Evolutionary conservation across 2,888 invertebrate species (phyloP).

Genomic region (Priocnemis perturbator): DNA sequence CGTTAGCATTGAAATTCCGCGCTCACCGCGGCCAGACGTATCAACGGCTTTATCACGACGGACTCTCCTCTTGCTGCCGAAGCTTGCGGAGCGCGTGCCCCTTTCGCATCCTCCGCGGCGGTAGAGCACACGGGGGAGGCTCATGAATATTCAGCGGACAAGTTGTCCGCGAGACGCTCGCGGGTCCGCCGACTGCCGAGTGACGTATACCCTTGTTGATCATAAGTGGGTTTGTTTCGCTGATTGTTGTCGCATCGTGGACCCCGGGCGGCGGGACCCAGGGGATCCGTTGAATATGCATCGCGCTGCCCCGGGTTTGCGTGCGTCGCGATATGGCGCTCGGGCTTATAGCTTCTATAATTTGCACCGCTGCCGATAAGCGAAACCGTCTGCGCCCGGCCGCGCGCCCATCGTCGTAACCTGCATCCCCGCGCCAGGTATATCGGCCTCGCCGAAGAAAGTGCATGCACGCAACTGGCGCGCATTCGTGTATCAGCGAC

Average conservation of each 20-base stretch:
- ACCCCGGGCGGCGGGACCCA: constrained; percentile 49
- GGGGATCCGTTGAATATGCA: constrained; percentile 69
- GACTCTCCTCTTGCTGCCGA: background rate
- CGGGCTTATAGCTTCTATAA: constrained; percentile 60
- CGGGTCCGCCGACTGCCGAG: constrained; percentile 52
- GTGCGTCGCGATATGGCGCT: constrained; percentile 47
- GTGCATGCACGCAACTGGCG: background rate
- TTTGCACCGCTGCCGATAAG: constrained; percentile 63
- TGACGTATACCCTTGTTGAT: constrained; percentile 71
- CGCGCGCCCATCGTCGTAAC: background rate
- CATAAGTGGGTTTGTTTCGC: constrained; percentile 72
- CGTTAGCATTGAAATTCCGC: background rate
- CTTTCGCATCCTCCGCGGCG: constrained; percentile 22
- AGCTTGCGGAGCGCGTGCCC: background rate
- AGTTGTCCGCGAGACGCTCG: constrained; percentile 64
- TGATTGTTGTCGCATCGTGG: constrained; percentile 70
- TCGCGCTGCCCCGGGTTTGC: constrained; percentile 42
- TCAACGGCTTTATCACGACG: constrained; percentile 30
- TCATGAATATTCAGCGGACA: constrained; percentile 71
- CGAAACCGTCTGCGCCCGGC: constrained; percentile 22
- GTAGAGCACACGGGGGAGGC: constrained; percentile 34
- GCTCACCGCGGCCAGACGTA: constrained; percentile 22
- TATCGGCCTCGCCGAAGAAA: background rate
- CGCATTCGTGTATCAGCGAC: background rate
- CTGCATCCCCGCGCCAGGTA: constrained; percentile 4